A percentile compares a stretch with the other conserved stretches of the same genome.
Conservation (phyloP, 2,113 vertebrate species). For the Protomyctophum bolini region DNA sequence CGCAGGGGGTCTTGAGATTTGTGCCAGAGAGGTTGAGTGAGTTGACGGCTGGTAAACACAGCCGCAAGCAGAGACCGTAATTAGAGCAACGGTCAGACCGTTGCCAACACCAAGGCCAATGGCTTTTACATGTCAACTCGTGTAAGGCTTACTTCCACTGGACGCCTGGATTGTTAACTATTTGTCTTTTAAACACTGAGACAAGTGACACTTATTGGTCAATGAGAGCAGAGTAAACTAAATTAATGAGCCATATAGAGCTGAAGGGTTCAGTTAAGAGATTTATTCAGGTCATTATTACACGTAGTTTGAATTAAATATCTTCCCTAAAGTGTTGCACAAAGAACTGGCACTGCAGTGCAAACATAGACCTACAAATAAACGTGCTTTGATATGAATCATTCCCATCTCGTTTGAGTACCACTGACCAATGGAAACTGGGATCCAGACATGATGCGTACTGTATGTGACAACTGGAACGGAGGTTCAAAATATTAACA, state of each 20-base stretch:
- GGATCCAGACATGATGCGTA: slow-evolving; percentile 30
- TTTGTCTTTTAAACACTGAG: slow-evolving; percentile 3
- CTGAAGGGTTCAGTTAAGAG: slow-evolving; percentile 40
- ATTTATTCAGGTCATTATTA: slow-evolving; percentile 75
- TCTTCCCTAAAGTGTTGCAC: slow-evolving; percentile 66
- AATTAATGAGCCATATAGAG: slow-evolving; percentile 34
- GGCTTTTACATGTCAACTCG: slow-evolving; percentile 47
- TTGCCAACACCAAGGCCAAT: slow-evolving; percentile 48
- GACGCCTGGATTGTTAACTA: slow-evolving; percentile 4
- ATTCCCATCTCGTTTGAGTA: slow-evolving; percentile 44
- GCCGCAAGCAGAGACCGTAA: slow-evolving; percentile 57
- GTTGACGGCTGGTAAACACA: slow-evolving; percentile 58
- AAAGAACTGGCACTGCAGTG: slow-evolving; percentile 78
- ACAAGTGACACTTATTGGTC: background rate
- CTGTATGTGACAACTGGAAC: slow-evolving; percentile 20
- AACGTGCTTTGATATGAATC: slow-evolving; percentile 79
- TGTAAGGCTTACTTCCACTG: slow-evolving; percentile 38
- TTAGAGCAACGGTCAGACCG: slow-evolving; percentile 39
- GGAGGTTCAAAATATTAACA: slow-evolving; percentile 35
- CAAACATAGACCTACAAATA: slow-evolving; percentile 76
- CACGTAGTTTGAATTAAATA: slow-evolving; percentile 74
- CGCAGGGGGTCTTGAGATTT: slow-evolving; percentile 31
- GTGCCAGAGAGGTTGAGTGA: slow-evolving; percentile 34
- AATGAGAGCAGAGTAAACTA: slow-evolving; percentile 27
- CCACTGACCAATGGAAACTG: slow-evolving; percentile 27